Conservation (phyloP, 2,888 invertebrate species). For the Uropetala carovei region DNA sequence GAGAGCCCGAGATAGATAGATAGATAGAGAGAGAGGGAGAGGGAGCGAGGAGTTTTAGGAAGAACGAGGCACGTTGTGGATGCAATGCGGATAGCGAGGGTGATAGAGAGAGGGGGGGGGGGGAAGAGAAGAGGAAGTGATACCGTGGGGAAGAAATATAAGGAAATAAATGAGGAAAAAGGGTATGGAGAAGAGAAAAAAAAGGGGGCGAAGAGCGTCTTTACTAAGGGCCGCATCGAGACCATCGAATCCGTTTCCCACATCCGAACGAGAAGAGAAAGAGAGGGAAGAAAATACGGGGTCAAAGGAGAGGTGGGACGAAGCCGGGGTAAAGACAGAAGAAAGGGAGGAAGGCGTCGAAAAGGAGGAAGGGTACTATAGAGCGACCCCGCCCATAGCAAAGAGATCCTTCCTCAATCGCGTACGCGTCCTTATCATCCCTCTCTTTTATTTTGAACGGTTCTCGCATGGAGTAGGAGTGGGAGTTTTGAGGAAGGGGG, state of each 20-base stretch:
- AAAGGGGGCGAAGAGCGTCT: background rate
- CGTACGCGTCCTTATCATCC: constrained; percentile 8
- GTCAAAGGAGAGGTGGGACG: background rate
- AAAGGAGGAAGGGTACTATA: too few relatives aligned
- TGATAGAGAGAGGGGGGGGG: background rate
- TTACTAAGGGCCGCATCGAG: constrained; percentile 24
- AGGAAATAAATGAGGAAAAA: background rate
- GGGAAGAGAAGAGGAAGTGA: background rate
- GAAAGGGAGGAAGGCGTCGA: too few relatives aligned
- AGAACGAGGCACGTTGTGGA: too few relatives aligned
- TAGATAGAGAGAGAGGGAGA: too few relatives aligned
- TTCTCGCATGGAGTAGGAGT: too few relatives aligned
- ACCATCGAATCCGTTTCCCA: constrained; percentile 16
- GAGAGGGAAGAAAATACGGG: background rate
- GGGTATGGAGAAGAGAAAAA: background rate
- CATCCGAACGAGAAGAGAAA: background rate
- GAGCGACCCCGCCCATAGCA: background rate
- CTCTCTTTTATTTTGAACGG: constrained; percentile 8
- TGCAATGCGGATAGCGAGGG: background rate
- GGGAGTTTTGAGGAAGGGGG: too few relatives aligned
- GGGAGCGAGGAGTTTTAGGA: too few relatives aligned
- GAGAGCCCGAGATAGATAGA: too few relatives aligned
- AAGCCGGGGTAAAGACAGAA: too few relatives aligned
- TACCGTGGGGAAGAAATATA: background rate
- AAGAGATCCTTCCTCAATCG: background rate